Evolutionary conservation across 2,888 invertebrate genomes (phyloP), one percentile per base, ranked within the genome.

Genomic region (Ellobium chinense): DNA sequence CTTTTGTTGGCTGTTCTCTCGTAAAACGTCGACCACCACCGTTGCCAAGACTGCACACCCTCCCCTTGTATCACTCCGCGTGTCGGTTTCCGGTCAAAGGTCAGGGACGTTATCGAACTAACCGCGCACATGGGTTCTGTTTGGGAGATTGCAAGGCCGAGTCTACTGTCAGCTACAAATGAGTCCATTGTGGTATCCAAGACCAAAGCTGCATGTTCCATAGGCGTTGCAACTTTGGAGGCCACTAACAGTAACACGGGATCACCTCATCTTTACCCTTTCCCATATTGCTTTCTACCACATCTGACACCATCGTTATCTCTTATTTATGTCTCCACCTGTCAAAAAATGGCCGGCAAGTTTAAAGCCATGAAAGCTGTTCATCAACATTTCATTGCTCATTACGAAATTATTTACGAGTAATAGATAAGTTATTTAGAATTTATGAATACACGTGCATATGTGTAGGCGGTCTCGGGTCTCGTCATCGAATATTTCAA

Each of bases 81-180:
- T 77, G 36, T 68, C 77, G 54, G 68, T 76, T 65, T 31, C 1
- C 54, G 65, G 27, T 34, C 36, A 36, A 77, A 69, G 58, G 69
- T 58, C 69, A 58, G 21, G 29, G 37, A 9, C 31, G 21, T 58
- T 56, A 60, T 68, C 77, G 29, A 58, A 29, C 58, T 21, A 29
- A 27, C 1, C 2, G 58, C 58, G 58, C 58, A 29, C 37, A 36
- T 68, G 77, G 58, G 60, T 46, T 39, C 18, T 39, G 58, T 73
- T 54, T 54, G 24, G n/a, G 9, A 62, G 73, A 58, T 73, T 60
- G 37, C 27, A 12, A 37, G 37, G 27, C 24, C n/a, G 7, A 12
- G 36, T 14, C 27, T 34, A 2, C 29, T 73, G 73, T n/a, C 73
- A 73, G 73, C 60, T 60, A 73, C 73, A 73, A 60, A 73, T 73